Percentiles rank a stretch among this genome's conserved stretches.
These are phyloP conservation scores for Falco peregrinus DNA, from an alignment of 2,797 vertebrate genomes.

Conservation along the genomic window DNA sequence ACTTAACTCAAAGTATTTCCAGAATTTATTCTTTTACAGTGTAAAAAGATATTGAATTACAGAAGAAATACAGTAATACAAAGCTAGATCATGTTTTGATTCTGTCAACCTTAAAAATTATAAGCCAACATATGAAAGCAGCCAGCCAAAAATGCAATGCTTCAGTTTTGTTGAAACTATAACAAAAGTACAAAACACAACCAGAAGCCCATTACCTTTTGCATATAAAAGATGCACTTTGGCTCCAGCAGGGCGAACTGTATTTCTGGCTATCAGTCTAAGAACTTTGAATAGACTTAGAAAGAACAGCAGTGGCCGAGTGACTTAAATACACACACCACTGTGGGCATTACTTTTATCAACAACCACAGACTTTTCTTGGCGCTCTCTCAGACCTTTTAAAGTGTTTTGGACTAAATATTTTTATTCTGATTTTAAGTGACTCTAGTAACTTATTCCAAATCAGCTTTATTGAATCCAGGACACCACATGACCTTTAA, in stretches of 20 bases:
- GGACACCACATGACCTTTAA: not conserved
- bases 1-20: not conserved
- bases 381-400: not conserved
- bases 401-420: not conserved
- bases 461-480: not conserved
- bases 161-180: not conserved
- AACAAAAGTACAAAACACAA: not conserved
- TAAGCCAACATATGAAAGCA: not conserved
- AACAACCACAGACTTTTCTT: not conserved
- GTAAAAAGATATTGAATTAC: not conserved
- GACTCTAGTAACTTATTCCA: not conserved
- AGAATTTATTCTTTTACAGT: not conserved
- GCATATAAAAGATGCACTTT: not conserved
- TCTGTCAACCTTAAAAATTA: not conserved
- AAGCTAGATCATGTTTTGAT: not conserved
- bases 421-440: not conserved
- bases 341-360: not conserved
- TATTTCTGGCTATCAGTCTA: not conserved
- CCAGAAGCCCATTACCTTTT: not conserved
- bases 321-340: not conserved
- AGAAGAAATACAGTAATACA: not conserved
- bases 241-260: accelerated
- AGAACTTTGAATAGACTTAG: not conserved
- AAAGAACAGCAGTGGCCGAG: not conserved
- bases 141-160: not conserved